Percentiles rank a stretch among this genome's conserved stretches.
These are phyloP conservation scores for Ptychadena robeensis DNA, from an alignment of 2,797 vertebrate species.

Conservation along the genomic window DNA sequence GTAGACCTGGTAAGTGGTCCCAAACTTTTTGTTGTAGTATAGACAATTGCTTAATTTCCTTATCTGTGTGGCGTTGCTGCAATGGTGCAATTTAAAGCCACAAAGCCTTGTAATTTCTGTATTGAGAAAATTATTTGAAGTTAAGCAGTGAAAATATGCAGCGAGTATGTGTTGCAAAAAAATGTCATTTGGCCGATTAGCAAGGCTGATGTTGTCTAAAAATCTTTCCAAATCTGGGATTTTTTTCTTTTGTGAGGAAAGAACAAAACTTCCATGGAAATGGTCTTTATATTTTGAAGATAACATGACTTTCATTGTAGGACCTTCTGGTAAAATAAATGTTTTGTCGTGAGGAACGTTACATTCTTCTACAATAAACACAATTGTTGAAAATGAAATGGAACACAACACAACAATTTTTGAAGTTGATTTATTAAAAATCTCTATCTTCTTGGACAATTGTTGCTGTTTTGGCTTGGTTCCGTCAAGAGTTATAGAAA, in stretches of 20 bases:
- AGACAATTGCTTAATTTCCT: neutral
- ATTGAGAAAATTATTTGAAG: neutral
- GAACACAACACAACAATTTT: conserved; percentile 17
- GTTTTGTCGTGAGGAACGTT: neutral
- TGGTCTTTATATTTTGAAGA: neutral
- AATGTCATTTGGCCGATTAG: conserved; percentile 17
- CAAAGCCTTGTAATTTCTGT: neutral
- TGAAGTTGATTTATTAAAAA: neutral
- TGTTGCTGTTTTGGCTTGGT: neutral
- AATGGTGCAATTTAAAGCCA: neutral
- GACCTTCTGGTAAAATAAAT: conserved; percentile 9
- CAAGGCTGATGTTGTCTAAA: neutral
- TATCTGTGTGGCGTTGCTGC: neutral
- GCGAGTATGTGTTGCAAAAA: neutral
- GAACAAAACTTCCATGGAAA: conserved; percentile 5
- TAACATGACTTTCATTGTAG: neutral
- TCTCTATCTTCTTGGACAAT: neutral
- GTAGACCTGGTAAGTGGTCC: conserved; percentile 1
- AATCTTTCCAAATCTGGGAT: neutral
- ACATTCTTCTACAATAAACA: neutral
- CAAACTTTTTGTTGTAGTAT: neutral
- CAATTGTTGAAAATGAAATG: neutral
- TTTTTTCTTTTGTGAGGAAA: neutral
- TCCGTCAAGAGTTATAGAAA: neutral
- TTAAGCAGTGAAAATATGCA: neutral